Percentiles rank a stretch among this genome's conserved stretches.
phyloP scores from a whole-genome alignment of 2,888 invertebrate genomes.

The Boloria euphrosyne region DNA sequence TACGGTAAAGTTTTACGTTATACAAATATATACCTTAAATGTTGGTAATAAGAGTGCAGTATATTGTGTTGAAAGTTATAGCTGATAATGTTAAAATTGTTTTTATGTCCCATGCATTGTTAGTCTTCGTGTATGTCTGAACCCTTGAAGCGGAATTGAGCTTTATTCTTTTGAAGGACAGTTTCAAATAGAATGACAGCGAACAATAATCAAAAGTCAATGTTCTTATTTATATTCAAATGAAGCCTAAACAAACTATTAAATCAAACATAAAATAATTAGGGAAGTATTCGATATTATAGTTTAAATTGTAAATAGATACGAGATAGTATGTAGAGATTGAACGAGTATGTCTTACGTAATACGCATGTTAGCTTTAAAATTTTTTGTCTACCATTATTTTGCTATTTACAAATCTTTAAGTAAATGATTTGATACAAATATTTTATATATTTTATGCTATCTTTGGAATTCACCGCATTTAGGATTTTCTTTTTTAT shows the following conservation, averaged over 20 bases:
- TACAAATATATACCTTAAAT: conserved; percentile 19
- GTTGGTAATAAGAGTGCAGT: background rate
- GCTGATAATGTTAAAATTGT: conserved; percentile 1
- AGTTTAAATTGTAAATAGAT: conserved; percentile 5
- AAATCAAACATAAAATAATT: conserved; percentile 36
- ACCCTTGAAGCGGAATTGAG: background rate
- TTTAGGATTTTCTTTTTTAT: no score
- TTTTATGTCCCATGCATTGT: conserved; percentile 3
- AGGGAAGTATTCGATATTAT: conserved; percentile 22
- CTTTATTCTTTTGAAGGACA: background rate
- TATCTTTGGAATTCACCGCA: no score
- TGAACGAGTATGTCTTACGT: background rate
- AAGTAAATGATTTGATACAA: no score
- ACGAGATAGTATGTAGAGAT: background rate
- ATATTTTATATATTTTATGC: no score
- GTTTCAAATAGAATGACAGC: background rate
- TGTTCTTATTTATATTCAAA: conserved; percentile 39
- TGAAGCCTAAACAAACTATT: conserved; percentile 37
- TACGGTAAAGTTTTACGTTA: background rate
- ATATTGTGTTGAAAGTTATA: background rate
- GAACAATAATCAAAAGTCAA: conserved; percentile 14
- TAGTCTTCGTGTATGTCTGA: background rate
- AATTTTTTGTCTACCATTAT: background rate
- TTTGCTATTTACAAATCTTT: no score
- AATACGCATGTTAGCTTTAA: background rate